Conservation (phyloP, 2,888 invertebrate species). For the Spilosoma lubricipeda region DNA sequence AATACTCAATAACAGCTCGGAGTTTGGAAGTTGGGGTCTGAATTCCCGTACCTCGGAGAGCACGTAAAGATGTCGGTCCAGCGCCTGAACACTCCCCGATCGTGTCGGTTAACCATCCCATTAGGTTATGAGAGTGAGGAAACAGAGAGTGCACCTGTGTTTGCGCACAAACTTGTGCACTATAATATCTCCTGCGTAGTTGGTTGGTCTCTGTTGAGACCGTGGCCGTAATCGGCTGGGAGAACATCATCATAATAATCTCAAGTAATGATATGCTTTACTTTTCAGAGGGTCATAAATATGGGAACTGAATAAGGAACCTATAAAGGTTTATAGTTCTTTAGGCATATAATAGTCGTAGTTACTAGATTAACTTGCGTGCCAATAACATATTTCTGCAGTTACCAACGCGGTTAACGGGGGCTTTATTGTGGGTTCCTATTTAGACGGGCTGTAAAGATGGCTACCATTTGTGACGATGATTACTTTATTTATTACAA, state of each 20-base stretch:
- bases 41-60: too few species aligned
- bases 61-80: too few species aligned
- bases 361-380: slow-evolving; percentile 11
- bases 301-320: background rate
- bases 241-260: background rate
- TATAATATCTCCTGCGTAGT: too few species aligned
- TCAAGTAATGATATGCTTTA: background rate
- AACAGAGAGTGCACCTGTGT: too few species aligned
- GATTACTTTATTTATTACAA: slow-evolving; percentile 13
- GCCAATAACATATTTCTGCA: slow-evolving; percentile 2
- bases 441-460: slow-evolving; percentile 9
- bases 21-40: too few species aligned
- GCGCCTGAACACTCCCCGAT: too few species aligned
- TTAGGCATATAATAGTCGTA: slow-evolving; percentile 4
- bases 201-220: too few species aligned
- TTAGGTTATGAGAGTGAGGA: too few species aligned
- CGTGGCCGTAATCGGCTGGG: too few species aligned
- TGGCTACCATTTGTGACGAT: background rate
- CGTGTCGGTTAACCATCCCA: too few species aligned
- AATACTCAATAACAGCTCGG: too few species aligned
- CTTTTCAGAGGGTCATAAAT: background rate
- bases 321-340: slow-evolving; percentile 10
- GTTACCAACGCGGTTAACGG: slow-evolving; percentile 4
- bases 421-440: background rate
- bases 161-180: too few species aligned